These are phyloP conservation scores for Caenorhabditis tropicalis DNA, from an alignment of 1,140 invertebrate species.

Conservation along the genomic window DNA sequence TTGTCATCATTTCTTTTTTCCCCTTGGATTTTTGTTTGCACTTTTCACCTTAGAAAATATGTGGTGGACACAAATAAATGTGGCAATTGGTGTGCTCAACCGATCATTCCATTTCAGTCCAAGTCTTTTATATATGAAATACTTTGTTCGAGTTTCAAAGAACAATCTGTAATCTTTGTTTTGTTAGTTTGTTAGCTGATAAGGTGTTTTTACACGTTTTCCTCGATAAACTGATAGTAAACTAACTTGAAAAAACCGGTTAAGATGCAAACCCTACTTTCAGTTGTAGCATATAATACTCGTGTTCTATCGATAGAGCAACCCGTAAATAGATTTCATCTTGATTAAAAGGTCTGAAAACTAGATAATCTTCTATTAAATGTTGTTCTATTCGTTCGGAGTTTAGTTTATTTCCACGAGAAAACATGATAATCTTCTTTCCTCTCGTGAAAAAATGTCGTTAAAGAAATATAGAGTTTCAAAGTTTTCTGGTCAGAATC, in stretches of 20 bases:
- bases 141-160: not conserved
- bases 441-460: not conserved
- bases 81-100: not conserved
- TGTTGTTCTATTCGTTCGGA: too few relatives aligned
- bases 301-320: too few relatives aligned
- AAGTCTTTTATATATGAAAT: too few relatives aligned
- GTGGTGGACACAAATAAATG: constrained; percentile 30
- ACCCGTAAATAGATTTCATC: too few relatives aligned
- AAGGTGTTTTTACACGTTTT: not conserved
- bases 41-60: not conserved
- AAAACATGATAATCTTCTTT: not conserved
- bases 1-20: constrained; percentile 1
- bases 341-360: too few relatives aligned
- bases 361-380: too few relatives aligned
- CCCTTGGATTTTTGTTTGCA: constrained; percentile 1
- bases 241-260: too few relatives aligned
- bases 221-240: too few relatives aligned
- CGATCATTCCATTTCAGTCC: too few relatives aligned
- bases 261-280: too few relatives aligned
- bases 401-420: too few relatives aligned
- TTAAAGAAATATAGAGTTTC: constrained; percentile 15
- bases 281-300: too few relatives aligned
- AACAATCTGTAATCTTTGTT: not conserved
- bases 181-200: not conserved
- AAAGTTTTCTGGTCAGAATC: not conserved